Base-by-base conservation (phyloP, 2,888 invertebrate species). In the Drosophila pullipes region DNA sequence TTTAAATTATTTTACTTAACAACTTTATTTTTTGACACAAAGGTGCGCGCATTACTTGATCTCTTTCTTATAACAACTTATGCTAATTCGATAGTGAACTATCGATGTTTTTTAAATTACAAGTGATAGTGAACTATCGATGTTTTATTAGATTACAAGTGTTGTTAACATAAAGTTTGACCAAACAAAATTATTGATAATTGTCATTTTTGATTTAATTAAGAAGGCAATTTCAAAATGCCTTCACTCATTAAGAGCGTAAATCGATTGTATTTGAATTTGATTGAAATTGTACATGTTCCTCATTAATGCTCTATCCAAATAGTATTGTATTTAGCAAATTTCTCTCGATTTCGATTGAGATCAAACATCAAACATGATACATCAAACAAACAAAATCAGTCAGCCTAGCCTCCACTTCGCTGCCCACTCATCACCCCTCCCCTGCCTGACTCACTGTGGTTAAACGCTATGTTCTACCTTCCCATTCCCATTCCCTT, bases 281-380 rank as follows among this genome's bases (percentile, higher is more conserved):
- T 16, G 25, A 16, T 47, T 16, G 0, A 16, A 47, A 47, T 16
- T n/a, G 10, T 41, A 41, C n/a, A n/a, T 10, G n/a, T n/a, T 41
- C 4, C 25, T 25, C 25, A 25, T 16, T 25, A 25, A 25, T 9
- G 47, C 22, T 22, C 13, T 2, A 4, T 13, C 47, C 11, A 44
- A 44, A 22, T 44, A 47, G 47, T 25, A 16, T 25, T 47, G 47
- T 25, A 2, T 16, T 22, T 25, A 16, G 9, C 16, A 25, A 47
- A 47, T 25, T 18, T 37, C 10, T 37, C 52, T 37, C 44, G 4
- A 31, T 62, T 52, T 58, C 39, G 22, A 49, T 57, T 70, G 33
- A 41, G 37, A 55, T 72, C 49, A 57, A 65, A 30, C 35, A 37
- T 30, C 41, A 33, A 72, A 30, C 47, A 47, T 31, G 31, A 57